Base-by-base conservation (phyloP, 2,113 vertebrate species). In the Cheilinus undulatus region DNA sequence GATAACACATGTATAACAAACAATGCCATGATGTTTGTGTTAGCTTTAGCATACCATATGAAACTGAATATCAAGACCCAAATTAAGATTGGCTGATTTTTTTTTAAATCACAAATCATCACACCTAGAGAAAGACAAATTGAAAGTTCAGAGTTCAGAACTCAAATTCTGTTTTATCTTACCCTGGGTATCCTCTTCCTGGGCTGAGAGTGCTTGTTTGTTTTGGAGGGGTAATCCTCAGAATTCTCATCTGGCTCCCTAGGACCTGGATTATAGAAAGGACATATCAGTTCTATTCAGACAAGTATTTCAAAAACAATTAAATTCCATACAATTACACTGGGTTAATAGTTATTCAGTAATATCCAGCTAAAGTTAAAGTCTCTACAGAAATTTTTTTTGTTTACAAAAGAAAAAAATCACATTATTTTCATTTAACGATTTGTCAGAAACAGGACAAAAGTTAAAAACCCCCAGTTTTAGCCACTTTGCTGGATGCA, bases 171-270 rank as follows among this genome's bases (percentile, higher is more conserved):
- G 2, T 42, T 17, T 42, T 17, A 17, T 30, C 4, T 86, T 91
- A 99, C 98, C 92, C 96, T 94, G 56, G 97, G 97, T 24, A 94
- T 94, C 84, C 97, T 93, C 83, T 98, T 99, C 75, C 96, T 95
- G 30, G 94, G 94, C 68, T 94, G 91, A 0, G 93, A 87, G 71
- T 92, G 91, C 80, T 91, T 95, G 79, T 93, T 86, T 19, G 91
- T 82, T 76, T 89, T 93, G 0, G 92, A 87, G 60, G 88, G 88
- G 83, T 72, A 61, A 3, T 88, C 73, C 20, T 97, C 93, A 19
- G 69, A 86, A 60, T 92, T 95, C 83, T 95, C 93, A 80, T 93
- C 92, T 13, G 91, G 88, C 70, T 93, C 91, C 85, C 90, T 95
- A 20, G 88, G 45, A 58, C 78, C 94, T 95, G 73, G 11, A 86